Percentiles rank a stretch among this genome's conserved stretches.
These are phyloP conservation scores for Ips nitidus DNA, from an alignment of 1,140 invertebrate genomes.

Conservation along the genomic window DNA sequence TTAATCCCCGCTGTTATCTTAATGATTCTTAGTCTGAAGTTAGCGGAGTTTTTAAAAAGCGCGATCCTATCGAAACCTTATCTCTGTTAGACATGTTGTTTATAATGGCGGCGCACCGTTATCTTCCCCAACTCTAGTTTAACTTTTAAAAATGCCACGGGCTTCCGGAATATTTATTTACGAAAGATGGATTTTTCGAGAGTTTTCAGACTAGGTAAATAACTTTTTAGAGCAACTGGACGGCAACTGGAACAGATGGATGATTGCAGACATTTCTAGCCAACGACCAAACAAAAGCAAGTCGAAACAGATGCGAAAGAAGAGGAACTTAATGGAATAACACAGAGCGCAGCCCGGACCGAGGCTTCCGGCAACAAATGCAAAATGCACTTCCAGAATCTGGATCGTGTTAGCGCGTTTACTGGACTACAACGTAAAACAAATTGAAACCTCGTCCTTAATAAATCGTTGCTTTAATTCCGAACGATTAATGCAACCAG, in stretches of 20 bases:
- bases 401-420: slow-evolving; percentile 25
- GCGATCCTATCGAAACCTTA: slow-evolving; percentile 45
- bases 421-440: slow-evolving; percentile 22
- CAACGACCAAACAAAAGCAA: not conserved
- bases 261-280: no score
- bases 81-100: slow-evolving; percentile 45
- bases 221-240: no score
- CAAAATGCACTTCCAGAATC: slow-evolving; percentile 25
- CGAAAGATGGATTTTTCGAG: slow-evolving; percentile 31
- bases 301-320: slow-evolving; percentile 10
- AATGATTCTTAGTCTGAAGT: slow-evolving; percentile 53
- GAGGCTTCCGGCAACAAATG: slow-evolving; percentile 28
- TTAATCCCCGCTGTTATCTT: slow-evolving; percentile 53
- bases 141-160: slow-evolving; percentile 36
- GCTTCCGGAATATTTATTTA: slow-evolving; percentile 34
- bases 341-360: slow-evolving; percentile 9
- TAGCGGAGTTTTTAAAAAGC: slow-evolving; percentile 50
- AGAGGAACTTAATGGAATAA: slow-evolving; percentile 19
- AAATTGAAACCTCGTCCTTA: slow-evolving; percentile 33
- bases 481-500: not conserved
- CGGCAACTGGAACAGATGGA: no score
- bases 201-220: not conserved
- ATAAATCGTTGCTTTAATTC: slow-evolving; percentile 24
- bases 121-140: slow-evolving; percentile 33
- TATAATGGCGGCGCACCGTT: slow-evolving; percentile 36